phyloP scores from a whole-genome alignment of 2,888 invertebrate genomes.

The Drosophila anomelani region DNA sequence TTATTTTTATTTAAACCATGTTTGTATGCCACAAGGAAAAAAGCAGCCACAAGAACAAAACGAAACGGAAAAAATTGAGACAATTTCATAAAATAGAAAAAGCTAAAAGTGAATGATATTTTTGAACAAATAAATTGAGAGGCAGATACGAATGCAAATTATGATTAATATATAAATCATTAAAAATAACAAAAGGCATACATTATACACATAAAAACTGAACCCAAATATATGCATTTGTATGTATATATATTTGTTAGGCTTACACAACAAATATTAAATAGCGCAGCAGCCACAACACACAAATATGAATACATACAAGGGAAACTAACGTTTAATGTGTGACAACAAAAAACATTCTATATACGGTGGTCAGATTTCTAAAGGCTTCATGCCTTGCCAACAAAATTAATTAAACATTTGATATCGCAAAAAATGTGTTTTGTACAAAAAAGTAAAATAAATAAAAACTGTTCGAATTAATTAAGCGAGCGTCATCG shows the following conservation, averaged over 20 bases:
- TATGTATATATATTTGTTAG: slow-evolving; percentile 68
- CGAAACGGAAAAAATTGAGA: slow-evolving; percentile 20
- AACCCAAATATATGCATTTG: slow-evolving; percentile 51
- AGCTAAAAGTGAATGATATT: slow-evolving; percentile 65
- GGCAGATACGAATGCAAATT: slow-evolving; percentile 53
- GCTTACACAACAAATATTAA: slow-evolving; percentile 53
- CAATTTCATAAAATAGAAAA: slow-evolving; percentile 37
- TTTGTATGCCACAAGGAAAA: slow-evolving; percentile 59
- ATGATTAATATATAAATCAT: slow-evolving; percentile 56
- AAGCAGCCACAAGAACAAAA: slow-evolving; percentile 25
- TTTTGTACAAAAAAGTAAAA: slow-evolving; percentile 43
- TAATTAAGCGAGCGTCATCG: slow-evolving; percentile 52
- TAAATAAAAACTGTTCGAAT: slow-evolving; percentile 49
- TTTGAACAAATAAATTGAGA: slow-evolving; percentile 77
- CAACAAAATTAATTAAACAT: slow-evolving; percentile 48
- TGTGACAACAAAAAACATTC: slow-evolving; percentile 31
- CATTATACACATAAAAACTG: slow-evolving; percentile 23
- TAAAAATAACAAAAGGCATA: slow-evolving; percentile 43
- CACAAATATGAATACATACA: slow-evolving; percentile 33
- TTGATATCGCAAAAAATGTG: slow-evolving; percentile 54
- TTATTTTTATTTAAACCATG: slow-evolving; percentile 81
- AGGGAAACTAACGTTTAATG: slow-evolving; percentile 49
- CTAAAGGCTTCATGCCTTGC: slow-evolving; percentile 28
- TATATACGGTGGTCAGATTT: slow-evolving; percentile 36
- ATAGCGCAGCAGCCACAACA: slow-evolving; percentile 71